These are phyloP conservation scores for Gallinago solitaria DNA, from an alignment of 2,797 vertebrate species.

Conservation along the genomic window DNA sequence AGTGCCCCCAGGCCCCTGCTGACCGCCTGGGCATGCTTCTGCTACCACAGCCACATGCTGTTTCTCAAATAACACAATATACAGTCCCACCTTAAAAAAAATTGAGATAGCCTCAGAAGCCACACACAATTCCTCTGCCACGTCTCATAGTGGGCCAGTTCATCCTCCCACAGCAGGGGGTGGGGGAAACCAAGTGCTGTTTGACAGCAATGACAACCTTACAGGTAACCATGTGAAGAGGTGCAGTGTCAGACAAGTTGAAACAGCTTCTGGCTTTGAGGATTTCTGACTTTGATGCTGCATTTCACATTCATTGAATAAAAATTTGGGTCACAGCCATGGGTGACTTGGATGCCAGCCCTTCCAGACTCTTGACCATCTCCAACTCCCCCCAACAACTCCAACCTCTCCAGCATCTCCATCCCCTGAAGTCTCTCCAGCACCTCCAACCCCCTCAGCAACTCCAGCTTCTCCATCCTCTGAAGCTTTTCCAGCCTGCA, in stretches of 20 bases:
- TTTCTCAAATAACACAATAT: background rate
- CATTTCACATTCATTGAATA: background rate
- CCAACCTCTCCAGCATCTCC: background rate
- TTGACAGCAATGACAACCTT: background rate
- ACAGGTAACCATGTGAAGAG: background rate
- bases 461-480: background rate
- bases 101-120: background rate
- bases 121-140: background rate
- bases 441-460: background rate
- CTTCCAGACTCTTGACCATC: background rate
- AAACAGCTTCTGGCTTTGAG: background rate
- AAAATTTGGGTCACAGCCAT: background rate
- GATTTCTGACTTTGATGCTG: background rate
- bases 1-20: background rate
- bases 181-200: background rate
- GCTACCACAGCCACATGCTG: background rate
- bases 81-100: background rate
- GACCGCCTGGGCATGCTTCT: too few species aligned
- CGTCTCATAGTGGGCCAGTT: fast-evolving
- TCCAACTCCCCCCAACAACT: too few species aligned
- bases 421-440: too few species aligned
- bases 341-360: background rate
- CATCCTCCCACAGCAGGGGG: background rate
- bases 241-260: background rate
- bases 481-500: background rate